Evolutionary conservation across 2,113 vertebrate genomes (phyloP).

Genomic region (Noctilio leporinus): DNA sequence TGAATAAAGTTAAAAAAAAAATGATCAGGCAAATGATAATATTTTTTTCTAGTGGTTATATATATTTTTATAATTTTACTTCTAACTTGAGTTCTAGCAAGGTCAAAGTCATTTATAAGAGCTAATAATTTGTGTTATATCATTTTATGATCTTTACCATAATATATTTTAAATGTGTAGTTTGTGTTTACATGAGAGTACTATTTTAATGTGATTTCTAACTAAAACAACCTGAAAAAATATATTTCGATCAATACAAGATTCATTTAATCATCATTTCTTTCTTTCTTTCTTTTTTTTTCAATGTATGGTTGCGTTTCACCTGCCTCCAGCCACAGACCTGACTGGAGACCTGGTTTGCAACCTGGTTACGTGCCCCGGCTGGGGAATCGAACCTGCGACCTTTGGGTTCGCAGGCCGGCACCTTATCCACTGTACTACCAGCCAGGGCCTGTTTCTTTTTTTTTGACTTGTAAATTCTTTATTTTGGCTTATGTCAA

Average conservation of each 20-base stretch:
- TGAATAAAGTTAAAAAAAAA: no score
- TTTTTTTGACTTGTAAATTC: conserved; percentile 11
- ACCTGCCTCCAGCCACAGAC: no score
- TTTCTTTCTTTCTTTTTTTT: no score
- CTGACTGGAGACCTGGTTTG: no score
- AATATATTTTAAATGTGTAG: not conserved
- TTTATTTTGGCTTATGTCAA: conserved; percentile 39
- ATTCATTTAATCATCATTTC: not conserved
- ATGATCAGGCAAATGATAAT: not conserved
- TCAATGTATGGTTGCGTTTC: no score
- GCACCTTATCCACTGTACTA: no score
- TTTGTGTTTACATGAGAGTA: not conserved
- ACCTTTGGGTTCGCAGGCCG: no score
- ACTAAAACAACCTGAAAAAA: not conserved
- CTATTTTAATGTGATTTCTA: not conserved
- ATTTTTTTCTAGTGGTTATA: not conserved
- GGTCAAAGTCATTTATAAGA: not conserved
- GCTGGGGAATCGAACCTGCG: no score
- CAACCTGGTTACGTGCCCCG: no score
- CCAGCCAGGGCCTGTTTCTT: no score
- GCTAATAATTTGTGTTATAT: not conserved
- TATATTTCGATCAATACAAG: not conserved
- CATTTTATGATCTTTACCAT: not conserved
- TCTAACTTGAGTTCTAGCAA: conserved; percentile 14
- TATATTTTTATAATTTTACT: not conserved